phyloP scores from a whole-genome alignment of 2,797 vertebrate genomes.

The Tinamus major region DNA sequence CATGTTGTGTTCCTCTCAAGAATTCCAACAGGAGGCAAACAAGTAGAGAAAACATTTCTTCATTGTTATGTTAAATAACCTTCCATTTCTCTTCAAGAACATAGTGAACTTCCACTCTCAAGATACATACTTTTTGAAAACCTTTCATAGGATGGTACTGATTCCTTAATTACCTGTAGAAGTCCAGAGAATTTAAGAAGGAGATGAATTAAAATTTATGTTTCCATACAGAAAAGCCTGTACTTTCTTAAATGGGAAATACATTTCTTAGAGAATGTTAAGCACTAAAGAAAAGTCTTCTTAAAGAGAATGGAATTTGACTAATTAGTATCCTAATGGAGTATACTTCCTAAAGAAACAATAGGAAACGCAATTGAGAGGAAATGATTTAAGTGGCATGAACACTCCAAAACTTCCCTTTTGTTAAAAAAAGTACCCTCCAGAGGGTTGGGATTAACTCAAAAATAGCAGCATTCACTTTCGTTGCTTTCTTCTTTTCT shows the following conservation, averaged over 20 bases:
- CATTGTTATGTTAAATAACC: not conserved
- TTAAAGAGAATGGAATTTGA: not conserved
- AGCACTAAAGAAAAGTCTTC: not conserved
- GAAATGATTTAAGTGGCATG: not conserved
- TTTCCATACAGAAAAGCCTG: accelerated
- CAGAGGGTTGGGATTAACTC: not conserved
- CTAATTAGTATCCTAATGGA: not conserved
- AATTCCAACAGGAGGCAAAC: not conserved
- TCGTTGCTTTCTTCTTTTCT: not conserved
- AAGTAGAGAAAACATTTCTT: not conserved
- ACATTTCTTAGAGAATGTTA: not conserved
- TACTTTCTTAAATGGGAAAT: not conserved
- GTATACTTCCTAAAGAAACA: not conserved
- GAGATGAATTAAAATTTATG: not conserved
- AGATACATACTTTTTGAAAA: not conserved
- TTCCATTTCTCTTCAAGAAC: not conserved
- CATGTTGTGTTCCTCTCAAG: not conserved
- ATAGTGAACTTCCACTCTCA: not conserved
- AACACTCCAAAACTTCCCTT: not conserved
- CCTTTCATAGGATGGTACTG: not conserved
- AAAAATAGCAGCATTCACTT: too few species aligned
- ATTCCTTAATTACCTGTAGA: not conserved
- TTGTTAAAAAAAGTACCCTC: not conserved
- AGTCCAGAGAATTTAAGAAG: not conserved
- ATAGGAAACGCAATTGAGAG: not conserved